Evolutionary conservation across 2,888 invertebrate genomes (phyloP).

Genomic region (Mantis religiosa): DNA sequence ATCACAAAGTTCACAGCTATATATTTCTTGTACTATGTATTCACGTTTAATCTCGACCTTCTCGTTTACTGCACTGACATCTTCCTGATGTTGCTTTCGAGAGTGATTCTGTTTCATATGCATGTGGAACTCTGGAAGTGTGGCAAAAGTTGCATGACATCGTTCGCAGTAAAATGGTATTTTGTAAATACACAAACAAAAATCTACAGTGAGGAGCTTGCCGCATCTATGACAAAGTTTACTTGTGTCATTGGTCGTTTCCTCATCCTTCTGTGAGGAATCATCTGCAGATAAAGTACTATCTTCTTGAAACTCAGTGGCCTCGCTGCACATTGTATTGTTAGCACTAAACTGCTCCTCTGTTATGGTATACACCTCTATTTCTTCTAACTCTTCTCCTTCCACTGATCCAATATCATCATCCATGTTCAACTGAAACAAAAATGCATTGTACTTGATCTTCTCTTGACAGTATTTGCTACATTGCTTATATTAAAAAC

Average conservation of each 20-base stretch:
- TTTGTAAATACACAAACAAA: conserved; percentile 23
- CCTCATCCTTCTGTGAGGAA: background rate
- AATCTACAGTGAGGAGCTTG: conserved; percentile 5
- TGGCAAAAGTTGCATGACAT: background rate
- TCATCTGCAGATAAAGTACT: background rate
- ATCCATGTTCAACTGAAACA: background rate
- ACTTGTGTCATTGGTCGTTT: background rate
- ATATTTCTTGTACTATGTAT: background rate
- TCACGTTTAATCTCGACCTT: background rate
- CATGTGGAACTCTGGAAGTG: conserved; percentile 9
- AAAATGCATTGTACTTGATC: background rate
- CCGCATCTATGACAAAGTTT: conserved; percentile 13
- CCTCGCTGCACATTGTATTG: background rate
- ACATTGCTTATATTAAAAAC: too few relatives aligned
- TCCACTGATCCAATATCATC: background rate
- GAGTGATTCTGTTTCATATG: conserved; percentile 8
- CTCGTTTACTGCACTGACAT: background rate
- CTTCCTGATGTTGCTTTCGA: background rate
- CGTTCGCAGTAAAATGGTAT: conserved; percentile 20
- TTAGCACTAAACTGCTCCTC: background rate
- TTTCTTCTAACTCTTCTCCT: background rate
- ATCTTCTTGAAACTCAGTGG: background rate
- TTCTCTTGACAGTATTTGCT: too few relatives aligned
- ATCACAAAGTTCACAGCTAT: background rate
- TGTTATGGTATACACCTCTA: background rate